phyloP scores from a whole-genome alignment of 2,113 vertebrate species.

The Phainopepla nitens region DNA sequence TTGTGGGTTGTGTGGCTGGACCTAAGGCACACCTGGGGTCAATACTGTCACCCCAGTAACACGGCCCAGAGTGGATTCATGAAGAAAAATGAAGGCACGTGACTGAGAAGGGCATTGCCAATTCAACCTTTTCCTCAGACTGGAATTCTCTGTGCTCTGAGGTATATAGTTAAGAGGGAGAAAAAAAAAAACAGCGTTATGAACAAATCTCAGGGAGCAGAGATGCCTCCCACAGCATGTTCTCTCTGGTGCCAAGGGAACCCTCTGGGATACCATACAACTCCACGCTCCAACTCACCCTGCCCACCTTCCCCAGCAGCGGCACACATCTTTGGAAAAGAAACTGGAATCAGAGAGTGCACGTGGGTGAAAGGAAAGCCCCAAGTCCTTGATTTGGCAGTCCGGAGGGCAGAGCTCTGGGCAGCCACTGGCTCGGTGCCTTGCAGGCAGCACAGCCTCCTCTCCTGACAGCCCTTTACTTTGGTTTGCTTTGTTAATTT shows the following conservation, averaged over 20 bases:
- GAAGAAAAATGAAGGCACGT: background rate
- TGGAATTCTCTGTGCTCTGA: background rate
- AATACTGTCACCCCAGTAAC: background rate
- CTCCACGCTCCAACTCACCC: background rate
- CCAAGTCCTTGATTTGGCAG: background rate
- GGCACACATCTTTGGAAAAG: background rate
- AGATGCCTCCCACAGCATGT: background rate
- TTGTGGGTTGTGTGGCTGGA: background rate
- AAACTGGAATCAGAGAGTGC: background rate
- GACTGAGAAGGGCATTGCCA: background rate
- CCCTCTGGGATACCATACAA: background rate
- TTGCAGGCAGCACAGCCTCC: background rate
- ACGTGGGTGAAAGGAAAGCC: background rate
- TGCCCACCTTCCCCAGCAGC: background rate
- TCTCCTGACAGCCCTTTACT: background rate
- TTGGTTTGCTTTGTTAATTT: background rate
- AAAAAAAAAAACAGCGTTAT: background rate
- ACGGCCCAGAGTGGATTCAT: background rate
- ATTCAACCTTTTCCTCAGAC: background rate
- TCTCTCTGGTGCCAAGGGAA: background rate
- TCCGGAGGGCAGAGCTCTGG: background rate
- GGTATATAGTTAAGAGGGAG: background rate
- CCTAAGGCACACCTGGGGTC: conserved; percentile 8
- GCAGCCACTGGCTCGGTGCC: background rate
- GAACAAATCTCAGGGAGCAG: background rate